Base-by-base conservation (phyloP, 2,113 vertebrate genomes). In the Cavia porcellus region DNA sequence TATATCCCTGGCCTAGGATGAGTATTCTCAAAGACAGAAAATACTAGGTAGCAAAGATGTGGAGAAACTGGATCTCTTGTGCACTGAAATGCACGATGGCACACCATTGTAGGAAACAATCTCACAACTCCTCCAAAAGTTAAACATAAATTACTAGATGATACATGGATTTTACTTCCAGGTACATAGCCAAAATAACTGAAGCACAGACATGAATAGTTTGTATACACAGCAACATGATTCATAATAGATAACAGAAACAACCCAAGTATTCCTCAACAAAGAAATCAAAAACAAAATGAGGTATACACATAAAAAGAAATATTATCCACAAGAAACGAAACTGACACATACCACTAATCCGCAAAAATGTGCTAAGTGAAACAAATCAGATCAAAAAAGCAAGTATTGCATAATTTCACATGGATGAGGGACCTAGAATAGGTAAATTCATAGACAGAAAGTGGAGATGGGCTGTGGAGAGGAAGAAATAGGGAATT, bases 301-400 rank as follows among this genome's bases (percentile, higher is more conserved):
- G 8, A 87, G 52, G 47, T 17, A 38, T 6, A 61, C n/a, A 30
- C 7, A 47, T 24, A 80, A 20, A 38, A 47, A 24, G 45, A 68
- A 92, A 38, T 90, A 64, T n/a, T 81, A 85, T 28, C 80, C 42
- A 50, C 14, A 79, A 80, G 38, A 52, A 38, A 86, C 20, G 74
- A 87, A 88, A 74, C 7, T 59, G n/a, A 55, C 28, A 47, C 20
- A 91, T 64, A 12, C 32, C 88, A 59, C 45, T 45, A 42, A 92
- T 62, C 62, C 42, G 7, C 45, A 57, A 89, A 86, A 96, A 77
- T 20, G 70, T 59, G 28, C 19, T 55, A 85, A 77, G 28, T 64
- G 80, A 96, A 94, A 92, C 38, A 93, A 96, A 15, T 20, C 70
- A 94, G 38, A 79, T 17, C 9, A 94, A 95, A 92, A 87, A 24